Percentiles rank a stretch among this genome's conserved stretches.
Evolutionary conservation across 2,888 invertebrate genomes (phyloP).

Genomic region (Hermaeophaga mercurialis): DNA sequence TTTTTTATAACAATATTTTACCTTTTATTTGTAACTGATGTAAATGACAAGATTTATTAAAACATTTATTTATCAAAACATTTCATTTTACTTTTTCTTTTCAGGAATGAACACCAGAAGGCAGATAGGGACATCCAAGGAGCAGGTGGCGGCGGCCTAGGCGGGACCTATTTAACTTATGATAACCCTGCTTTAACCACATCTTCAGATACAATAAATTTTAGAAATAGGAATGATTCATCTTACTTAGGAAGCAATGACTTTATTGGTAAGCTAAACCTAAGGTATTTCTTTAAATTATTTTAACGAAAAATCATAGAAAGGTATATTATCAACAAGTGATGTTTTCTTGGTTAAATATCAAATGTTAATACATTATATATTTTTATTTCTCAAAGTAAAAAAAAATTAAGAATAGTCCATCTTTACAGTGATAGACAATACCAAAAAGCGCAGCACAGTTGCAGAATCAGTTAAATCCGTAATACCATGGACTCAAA

Average conservation of each 20-base stretch:
- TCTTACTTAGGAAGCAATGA: constrained; percentile 63
- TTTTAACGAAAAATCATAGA: too few species aligned
- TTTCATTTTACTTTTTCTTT: constrained; percentile 13
- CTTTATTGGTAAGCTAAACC: constrained; percentile 64
- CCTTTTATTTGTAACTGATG: too few species aligned
- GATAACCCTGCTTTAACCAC: constrained; percentile 53
- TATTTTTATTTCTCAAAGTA: too few species aligned
- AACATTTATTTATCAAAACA: neutral
- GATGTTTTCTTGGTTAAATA: too few species aligned
- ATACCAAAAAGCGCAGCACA: constrained; percentile 34
- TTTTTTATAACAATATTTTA: too few species aligned
- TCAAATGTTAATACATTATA: too few species aligned
- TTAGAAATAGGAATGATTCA: constrained; percentile 37
- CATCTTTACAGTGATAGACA: constrained; percentile 37
- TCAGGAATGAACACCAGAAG: constrained; percentile 37
- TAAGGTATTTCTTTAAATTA: too few species aligned
- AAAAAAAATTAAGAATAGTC: too few species aligned
- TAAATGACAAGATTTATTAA: too few species aligned
- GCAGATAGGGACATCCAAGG: constrained; percentile 49
- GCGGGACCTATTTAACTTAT: constrained; percentile 52
- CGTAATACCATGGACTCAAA: constrained; percentile 54
- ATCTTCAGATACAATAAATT: constrained; percentile 51
- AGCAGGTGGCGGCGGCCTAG: constrained; percentile 47
- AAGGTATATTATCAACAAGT: too few species aligned
- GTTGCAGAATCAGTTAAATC: constrained; percentile 40